phyloP scores from a whole-genome alignment of 2,113 vertebrate species.

The Stigmatopora nigra region DNA sequence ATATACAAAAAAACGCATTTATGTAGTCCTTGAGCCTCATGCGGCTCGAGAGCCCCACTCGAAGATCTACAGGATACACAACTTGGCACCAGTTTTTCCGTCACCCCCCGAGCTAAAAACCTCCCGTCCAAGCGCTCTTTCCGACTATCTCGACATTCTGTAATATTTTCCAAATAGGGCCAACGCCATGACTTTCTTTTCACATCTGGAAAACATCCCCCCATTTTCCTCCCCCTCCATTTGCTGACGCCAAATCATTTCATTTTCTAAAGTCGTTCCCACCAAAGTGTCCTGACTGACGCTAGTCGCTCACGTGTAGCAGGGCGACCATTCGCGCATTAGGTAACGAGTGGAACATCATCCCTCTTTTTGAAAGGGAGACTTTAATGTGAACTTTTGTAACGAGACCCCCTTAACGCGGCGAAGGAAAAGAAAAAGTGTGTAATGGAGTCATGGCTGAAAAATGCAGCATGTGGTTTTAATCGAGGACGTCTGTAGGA shows the following conservation, averaged over 20 bases:
- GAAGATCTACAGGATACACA: not conserved
- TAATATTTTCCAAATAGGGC: slow-evolving; percentile 55
- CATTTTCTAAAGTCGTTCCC: slow-evolving; percentile 63
- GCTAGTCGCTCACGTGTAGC: not conserved
- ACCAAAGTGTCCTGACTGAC: slow-evolving; percentile 33
- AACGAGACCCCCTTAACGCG: slow-evolving; percentile 15
- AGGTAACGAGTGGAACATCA: slow-evolving; percentile 18
- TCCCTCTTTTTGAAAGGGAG: not conserved
- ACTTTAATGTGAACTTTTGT: not conserved
- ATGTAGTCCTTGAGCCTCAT: too few species aligned
- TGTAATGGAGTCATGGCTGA: slow-evolving; percentile 68
- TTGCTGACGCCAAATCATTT: slow-evolving; percentile 63
- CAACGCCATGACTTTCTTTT: slow-evolving; percentile 55
- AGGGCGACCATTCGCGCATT: slow-evolving; percentile 3
- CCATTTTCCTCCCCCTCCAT: slow-evolving; percentile 21
- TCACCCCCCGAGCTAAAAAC: slow-evolving; percentile 32
- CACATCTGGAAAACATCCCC: slow-evolving; percentile 72
- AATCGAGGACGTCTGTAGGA: slow-evolving; percentile 59
- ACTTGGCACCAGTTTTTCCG: slow-evolving; percentile 12
- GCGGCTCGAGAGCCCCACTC: too few species aligned
- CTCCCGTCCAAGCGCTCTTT: slow-evolving; percentile 34
- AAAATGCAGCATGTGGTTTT: slow-evolving; percentile 73
- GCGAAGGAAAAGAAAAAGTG: slow-evolving; percentile 59
- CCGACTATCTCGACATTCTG: slow-evolving; percentile 22
- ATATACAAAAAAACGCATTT: too few species aligned